Percentiles rank a stretch among this genome's conserved stretches.
These are phyloP conservation scores for Cremastinae sp. DNA, from an alignment of 2,888 invertebrate genomes.

Conservation along the genomic window DNA sequence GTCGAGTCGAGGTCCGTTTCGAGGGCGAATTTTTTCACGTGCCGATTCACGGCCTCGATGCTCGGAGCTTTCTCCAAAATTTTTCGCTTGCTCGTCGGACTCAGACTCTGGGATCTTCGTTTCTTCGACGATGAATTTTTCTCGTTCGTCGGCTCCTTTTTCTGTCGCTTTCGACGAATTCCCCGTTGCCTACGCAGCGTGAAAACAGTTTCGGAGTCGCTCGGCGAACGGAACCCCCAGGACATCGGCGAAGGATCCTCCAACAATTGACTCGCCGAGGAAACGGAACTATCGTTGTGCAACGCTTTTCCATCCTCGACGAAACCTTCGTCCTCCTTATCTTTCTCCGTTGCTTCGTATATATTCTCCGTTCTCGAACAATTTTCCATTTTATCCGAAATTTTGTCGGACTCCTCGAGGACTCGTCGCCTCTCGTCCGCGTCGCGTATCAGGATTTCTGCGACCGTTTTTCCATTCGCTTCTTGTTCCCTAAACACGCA, in stretches of 20 bases:
- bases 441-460: slow-evolving; percentile 74
- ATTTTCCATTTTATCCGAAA: slow-evolving; percentile 5
- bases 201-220: slow-evolving; percentile 75
- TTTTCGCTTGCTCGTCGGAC: slow-evolving; percentile 64
- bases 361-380: slow-evolving; percentile 62
- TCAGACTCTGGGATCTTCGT: slow-evolving; percentile 67
- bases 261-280: slow-evolving; percentile 77
- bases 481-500: slow-evolving; percentile 70
- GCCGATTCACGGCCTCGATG: slow-evolving; percentile 75
- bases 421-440: slow-evolving; percentile 71
- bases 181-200: slow-evolving; percentile 76
- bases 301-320: slow-evolving; percentile 62
- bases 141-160: slow-evolving; percentile 58
- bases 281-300: slow-evolving; percentile 77
- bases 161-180: slow-evolving; percentile 75
- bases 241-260: slow-evolving; percentile 78
- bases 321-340: slow-evolving; percentile 58
- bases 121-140: slow-evolving; percentile 69
- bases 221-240: slow-evolving; percentile 76
- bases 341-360: slow-evolving; percentile 68
- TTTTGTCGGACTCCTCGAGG: slow-evolving; percentile 60
- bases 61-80: slow-evolving; percentile 59
- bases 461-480: slow-evolving; percentile 70
- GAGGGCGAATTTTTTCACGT: slow-evolving; percentile 74
- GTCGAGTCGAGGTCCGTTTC: slow-evolving; percentile 76